Evolutionary conservation across 2,888 invertebrate species (phyloP), one percentile per base, ranked within the genome.

Genomic region (Periphyllus acericola): DNA sequence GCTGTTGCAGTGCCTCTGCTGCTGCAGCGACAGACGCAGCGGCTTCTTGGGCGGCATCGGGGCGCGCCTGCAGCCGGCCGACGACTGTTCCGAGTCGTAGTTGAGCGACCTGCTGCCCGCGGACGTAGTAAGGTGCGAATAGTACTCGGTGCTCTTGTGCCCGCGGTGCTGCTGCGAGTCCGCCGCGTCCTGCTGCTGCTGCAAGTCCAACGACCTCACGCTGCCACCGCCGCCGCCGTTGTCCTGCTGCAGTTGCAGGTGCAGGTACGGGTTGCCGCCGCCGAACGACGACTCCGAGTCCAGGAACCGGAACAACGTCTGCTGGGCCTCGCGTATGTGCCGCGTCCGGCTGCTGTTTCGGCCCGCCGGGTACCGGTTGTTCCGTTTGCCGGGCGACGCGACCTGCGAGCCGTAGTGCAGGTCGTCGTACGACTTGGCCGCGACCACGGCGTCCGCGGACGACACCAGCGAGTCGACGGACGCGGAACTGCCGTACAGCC

Each of bases 41-140:
- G 97, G 97, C 91, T 97, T 97, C 90, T 96, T 95, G 34, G 97
- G 97, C 8, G 97, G 97, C 25, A 95, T 94, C 0, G 96, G 96
- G 14, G 84, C 84, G 86, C 89, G 83, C 11, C 87, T 34, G 71
- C 80, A 36, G 36, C 6, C 36, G 36, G 36, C 6, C 36, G 46
- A 72, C n/a, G 86, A 87, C 32, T 87, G 79, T 80, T 80, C 80
- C 74, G 87, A 81, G 29, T 87, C 87, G 66, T 87, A 87, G 19
- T 87, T 87, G 60, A 87, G 87, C 32, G 87, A 87, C 11, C 81
- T 68, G 46, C 84, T 76, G 76, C 55, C 36, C 9, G 19, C 52
- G 29, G 72, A 21, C 40, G 36, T 34, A 9, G 71, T 80, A 4
- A 87, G 66, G 32, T 81, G 87, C 60, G 87, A 81, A 32, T 87